Percentiles rank a stretch among this genome's conserved stretches.
Evolutionary conservation across 2,113 vertebrate species (phyloP).

Genomic region (Chauna torquata): DNA sequence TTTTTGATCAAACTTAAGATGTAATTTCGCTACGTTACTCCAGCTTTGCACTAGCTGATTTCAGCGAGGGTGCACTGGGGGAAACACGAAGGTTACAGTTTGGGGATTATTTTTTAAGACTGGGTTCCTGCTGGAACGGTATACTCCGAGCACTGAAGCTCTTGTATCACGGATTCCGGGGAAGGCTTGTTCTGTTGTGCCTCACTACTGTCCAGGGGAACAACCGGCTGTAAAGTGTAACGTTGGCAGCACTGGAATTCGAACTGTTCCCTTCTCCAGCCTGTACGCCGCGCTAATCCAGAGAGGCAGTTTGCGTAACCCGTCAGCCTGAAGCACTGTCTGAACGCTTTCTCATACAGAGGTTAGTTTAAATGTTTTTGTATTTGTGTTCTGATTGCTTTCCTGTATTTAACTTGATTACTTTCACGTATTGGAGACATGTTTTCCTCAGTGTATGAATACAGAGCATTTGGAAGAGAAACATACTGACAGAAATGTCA

Average conservation of each 20-base stretch:
- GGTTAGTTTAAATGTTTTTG: not conserved
- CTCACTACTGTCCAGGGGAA: not conserved
- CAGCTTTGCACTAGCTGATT: not conserved
- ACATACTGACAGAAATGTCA: not conserved
- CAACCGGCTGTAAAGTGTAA: not conserved
- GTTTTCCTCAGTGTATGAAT: not conserved
- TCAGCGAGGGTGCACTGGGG: fast-evolving
- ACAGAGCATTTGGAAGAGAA: not conserved
- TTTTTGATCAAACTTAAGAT: too few species aligned
- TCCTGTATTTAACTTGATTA: not conserved
- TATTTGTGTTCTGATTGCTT: not conserved
- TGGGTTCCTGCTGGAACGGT: not conserved
- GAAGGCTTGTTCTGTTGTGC: fast-evolving
- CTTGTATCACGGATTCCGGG: not conserved
- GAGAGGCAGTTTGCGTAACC: not conserved
- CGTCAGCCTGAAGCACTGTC: not conserved
- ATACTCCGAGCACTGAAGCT: not conserved
- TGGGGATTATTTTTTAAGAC: not conserved
- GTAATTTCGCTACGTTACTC: not conserved
- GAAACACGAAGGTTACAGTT: fast-evolving
- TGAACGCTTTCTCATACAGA: not conserved
- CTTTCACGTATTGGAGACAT: not conserved
- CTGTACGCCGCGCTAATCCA: not conserved
- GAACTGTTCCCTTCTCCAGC: not conserved
- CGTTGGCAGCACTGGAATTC: not conserved